Evolutionary conservation across 2,113 vertebrate genomes (phyloP), one percentile per base, ranked within the genome.

Genomic region (Pomatostomus ruficeps): DNA sequence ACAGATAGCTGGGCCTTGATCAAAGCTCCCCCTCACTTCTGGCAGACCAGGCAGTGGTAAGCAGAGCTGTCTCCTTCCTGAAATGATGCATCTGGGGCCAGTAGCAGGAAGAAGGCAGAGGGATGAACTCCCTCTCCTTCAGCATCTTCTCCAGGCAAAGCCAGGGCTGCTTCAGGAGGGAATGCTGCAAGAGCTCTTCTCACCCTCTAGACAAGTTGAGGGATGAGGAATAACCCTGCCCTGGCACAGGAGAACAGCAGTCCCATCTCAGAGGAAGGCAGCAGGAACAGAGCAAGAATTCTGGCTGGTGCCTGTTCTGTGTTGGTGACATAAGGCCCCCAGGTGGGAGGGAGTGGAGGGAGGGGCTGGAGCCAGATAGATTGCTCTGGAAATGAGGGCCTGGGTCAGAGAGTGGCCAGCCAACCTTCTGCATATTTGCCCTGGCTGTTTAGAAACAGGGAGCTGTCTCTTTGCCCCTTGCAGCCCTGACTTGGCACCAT

Each of bases 11-110:
- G 33, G 66, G 89, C 71, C 85, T 70, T 76, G 85, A 91, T 88
- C 81, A 94, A 94, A 95, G 89, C 71, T 93, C n/a, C 40, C 57
- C 31, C 61, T 80, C 4, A n/a, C 45, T 72, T 87, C 84, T 95
- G 91, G 76, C 71, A 74, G 76, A 40, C 13, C 45, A 35, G 51
- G 68, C 6, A 1, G n/a, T 89, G 87, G 70, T 70, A 92, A 87
- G 33, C 73, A 29, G 49, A 66, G 71, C 84, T 92, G 70, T 52
- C 85, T 89, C 29, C 36, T 51, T 42, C 89, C 87, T 76, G 78
- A 94, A 78, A 85, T 38, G 38, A 66, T 45, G 59, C 74, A 67
- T 79, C 85, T 94, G 93, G 87, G 43, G 59, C 54, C 4, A 4
- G 45, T 73, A 51, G 76, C 65, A n/a, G 65, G 70, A 36, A 43